Evolutionary conservation across 2,888 invertebrate species (phyloP).

Genomic region (Athrips mouffetella): DNA sequence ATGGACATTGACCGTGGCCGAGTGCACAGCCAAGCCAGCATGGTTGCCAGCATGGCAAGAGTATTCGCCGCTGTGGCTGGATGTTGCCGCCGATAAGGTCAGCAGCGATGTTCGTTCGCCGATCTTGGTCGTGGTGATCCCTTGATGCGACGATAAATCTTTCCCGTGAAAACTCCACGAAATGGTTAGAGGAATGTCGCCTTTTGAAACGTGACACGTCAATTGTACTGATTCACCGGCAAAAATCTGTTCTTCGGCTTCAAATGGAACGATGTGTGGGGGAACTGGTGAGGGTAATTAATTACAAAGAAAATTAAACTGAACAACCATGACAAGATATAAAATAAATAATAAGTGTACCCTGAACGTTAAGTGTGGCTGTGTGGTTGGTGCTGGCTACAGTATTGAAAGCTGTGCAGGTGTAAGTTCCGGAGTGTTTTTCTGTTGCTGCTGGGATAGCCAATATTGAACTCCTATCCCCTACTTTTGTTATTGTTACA

Average conservation of each 20-base stretch:
- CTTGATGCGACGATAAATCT: constrained; percentile 73
- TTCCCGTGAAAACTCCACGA: constrained; percentile 85
- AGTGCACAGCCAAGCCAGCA: constrained; percentile 81
- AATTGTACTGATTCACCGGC: constrained; percentile 82
- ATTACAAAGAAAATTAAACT: constrained; percentile 36
- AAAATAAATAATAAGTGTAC: constrained; percentile 63
- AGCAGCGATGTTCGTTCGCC: constrained; percentile 81
- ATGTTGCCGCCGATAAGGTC: constrained; percentile 80
- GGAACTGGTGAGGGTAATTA: constrained; percentile 67
- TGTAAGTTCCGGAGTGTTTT: constrained; percentile 86
- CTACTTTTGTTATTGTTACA: constrained; percentile 75
- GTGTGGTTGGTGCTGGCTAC: constrained; percentile 82
- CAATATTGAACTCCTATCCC: constrained; percentile 80
- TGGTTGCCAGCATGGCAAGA: constrained; percentile 83
- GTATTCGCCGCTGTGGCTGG: constrained; percentile 84
- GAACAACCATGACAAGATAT: constrained; percentile 36
- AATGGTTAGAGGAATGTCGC: constrained; percentile 84
- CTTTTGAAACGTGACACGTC: constrained; percentile 81
- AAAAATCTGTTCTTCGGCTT: constrained; percentile 80
- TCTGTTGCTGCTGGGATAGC: constrained; percentile 82
- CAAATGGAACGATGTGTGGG: constrained; percentile 81
- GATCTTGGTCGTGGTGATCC: constrained; percentile 78
- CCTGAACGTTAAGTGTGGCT: constrained; percentile 81
- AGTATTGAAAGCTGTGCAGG: constrained; percentile 84
- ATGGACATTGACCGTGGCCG: constrained; percentile 81